phyloP scores from a whole-genome alignment of 2,888 invertebrate genomes.

The Microdon myrmicae region DNA sequence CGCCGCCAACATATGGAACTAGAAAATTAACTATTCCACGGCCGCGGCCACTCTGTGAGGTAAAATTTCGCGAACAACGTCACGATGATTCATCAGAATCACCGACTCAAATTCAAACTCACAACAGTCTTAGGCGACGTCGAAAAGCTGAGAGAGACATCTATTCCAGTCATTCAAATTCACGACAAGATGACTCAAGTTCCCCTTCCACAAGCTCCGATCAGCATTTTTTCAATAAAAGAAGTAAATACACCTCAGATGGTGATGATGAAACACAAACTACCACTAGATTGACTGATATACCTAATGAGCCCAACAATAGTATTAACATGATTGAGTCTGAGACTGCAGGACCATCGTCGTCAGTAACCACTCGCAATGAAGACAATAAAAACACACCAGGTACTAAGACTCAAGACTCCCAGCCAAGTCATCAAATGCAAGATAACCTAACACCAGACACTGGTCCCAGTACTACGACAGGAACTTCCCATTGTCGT shows the following conservation, averaged over 20 bases:
- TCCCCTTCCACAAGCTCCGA: slow-evolving; percentile 51
- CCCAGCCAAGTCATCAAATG: slow-evolving; percentile 20
- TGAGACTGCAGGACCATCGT: slow-evolving; percentile 25
- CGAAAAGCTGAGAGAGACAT: slow-evolving; percentile 54
- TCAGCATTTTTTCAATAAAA: slow-evolving; percentile 35
- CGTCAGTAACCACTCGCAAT: slow-evolving; percentile 31
- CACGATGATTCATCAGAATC: slow-evolving; percentile 40
- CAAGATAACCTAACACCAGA: slow-evolving; percentile 55
- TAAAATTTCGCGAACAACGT: too few species aligned
- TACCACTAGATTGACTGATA: slow-evolving; percentile 35
- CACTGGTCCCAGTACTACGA: slow-evolving; percentile 58
- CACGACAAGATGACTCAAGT: slow-evolving; percentile 58
- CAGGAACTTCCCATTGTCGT: slow-evolving; percentile 48
- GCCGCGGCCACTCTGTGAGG: too few species aligned
- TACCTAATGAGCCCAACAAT: slow-evolving; percentile 34
- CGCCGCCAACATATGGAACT: slow-evolving; percentile 23
- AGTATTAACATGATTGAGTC: slow-evolving; percentile 42
- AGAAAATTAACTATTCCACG: too few species aligned
- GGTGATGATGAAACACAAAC: slow-evolving; percentile 44
- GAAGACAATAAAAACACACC: slow-evolving; percentile 30
- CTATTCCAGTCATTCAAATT: slow-evolving; percentile 59
- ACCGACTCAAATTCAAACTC: slow-evolving; percentile 37
- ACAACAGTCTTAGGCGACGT: slow-evolving; percentile 48
- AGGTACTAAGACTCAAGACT: slow-evolving; percentile 35
- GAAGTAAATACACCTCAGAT: slow-evolving; percentile 40